A percentile compares a stretch with the other conserved stretches of the same genome.
Evolutionary conservation across 2,888 invertebrate species (phyloP).

Genomic region (Ectemnius continuus): DNA sequence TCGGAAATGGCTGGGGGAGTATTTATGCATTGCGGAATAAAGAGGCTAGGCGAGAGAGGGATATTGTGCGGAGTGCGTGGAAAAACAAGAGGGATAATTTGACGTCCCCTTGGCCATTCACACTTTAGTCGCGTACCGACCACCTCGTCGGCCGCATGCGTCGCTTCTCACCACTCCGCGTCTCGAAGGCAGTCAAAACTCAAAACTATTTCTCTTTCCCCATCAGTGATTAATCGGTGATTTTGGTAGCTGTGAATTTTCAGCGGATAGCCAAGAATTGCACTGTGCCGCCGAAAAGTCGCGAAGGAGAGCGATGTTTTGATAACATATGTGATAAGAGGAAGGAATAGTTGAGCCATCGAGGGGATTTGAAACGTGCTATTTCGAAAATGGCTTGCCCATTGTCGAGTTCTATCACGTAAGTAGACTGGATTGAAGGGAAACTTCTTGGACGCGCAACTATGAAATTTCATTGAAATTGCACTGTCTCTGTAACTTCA

Average conservation of each 20-base stretch:
- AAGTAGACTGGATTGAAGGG: conserved; percentile 31
- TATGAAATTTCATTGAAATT: too few relatives aligned
- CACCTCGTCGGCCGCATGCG: conserved; percentile 48
- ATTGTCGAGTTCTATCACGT: conserved; percentile 39
- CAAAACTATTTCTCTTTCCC: too few relatives aligned
- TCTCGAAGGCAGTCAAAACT: not conserved
- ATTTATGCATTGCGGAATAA: too few relatives aligned
- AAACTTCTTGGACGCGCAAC: too few relatives aligned
- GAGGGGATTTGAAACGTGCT: conserved; percentile 1
- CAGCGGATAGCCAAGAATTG: not conserved
- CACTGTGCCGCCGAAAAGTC: conserved; percentile 1
- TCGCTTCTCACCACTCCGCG: conserved; percentile 20
- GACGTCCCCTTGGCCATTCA: conserved; percentile 38
- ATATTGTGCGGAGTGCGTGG: not conserved
- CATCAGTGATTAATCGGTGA: not conserved
- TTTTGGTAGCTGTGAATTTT: not conserved
- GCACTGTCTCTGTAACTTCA: too few relatives aligned
- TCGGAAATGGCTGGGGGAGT: too few relatives aligned
- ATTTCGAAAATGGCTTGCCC: conserved; percentile 52
- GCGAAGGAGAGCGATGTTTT: not conserved
- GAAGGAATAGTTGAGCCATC: not conserved
- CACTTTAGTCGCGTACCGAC: conserved; percentile 52
- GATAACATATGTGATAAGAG: not conserved
- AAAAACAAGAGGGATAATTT: conserved; percentile 47
- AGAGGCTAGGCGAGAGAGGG: not conserved